phyloP scores from a whole-genome alignment of 2,888 invertebrate genomes.

The Teinopalpus imperialis region DNA sequence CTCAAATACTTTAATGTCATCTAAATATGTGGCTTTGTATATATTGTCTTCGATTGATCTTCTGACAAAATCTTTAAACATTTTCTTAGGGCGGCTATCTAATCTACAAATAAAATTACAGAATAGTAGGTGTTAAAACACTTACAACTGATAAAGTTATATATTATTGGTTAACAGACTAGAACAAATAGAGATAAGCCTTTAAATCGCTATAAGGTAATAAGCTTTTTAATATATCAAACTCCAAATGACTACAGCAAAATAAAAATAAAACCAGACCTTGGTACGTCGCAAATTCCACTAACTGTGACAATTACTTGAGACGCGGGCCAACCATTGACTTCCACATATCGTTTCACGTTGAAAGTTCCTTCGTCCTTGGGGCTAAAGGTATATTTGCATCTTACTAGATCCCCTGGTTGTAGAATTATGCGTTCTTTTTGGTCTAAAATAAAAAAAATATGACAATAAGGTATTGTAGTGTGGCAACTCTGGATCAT shows the following conservation, averaged over 20 bases:
- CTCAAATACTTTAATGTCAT: slow-evolving; percentile 66
- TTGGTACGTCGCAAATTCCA: slow-evolving; percentile 70
- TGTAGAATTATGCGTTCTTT: slow-evolving; percentile 51
- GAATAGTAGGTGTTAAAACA: too few relatives aligned
- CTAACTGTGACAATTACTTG: slow-evolving; percentile 55
- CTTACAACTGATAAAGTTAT: too few relatives aligned
- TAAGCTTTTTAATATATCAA: too few relatives aligned
- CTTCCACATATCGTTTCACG: slow-evolving; percentile 67
- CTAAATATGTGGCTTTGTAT: slow-evolving; percentile 67
- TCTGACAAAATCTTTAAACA: slow-evolving; percentile 68
- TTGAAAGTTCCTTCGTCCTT: slow-evolving; percentile 61
- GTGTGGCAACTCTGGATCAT: too few relatives aligned
- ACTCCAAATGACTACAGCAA: too few relatives aligned
- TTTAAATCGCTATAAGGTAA: too few relatives aligned
- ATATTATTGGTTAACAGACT: too few relatives aligned
- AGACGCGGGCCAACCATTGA: slow-evolving; percentile 71
- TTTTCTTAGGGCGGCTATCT: slow-evolving; percentile 72
- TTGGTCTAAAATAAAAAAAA: slow-evolving; percentile 52
- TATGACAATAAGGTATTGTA: too few relatives aligned
- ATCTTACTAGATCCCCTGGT: slow-evolving; percentile 67
- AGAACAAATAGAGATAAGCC: too few relatives aligned
- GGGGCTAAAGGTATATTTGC: slow-evolving; percentile 71
- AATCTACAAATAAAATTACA: slow-evolving; percentile 45
- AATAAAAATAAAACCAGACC: slow-evolving; percentile 43
- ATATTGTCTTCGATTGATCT: slow-evolving; percentile 59